Base-by-base conservation (phyloP, 2,888 invertebrate genomes). In the Asteroscopus sphinx region DNA sequence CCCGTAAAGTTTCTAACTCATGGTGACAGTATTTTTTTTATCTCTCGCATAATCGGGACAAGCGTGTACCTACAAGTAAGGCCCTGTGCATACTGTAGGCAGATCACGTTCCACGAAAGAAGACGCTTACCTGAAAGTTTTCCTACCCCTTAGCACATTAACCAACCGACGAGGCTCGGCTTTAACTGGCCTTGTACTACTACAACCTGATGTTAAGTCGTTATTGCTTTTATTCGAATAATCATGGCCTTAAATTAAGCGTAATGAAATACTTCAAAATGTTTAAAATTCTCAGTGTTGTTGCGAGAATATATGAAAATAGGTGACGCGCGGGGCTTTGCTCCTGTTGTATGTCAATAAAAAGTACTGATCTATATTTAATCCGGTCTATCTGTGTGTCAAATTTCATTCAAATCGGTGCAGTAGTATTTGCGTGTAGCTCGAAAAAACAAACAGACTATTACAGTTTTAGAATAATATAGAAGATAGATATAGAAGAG, bases 81-180 rank as follows among this genome's bases (percentile, higher is more conserved):
- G 76, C 70, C 59, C 46, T 45, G 68, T 67, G 61, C 72, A 79
- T 83, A 81, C 74, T 73, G 86, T 83, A 93, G 82, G 87, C 93
- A 51, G 86, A 80, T 91, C 93, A 93, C 93, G 93, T 93, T 65
- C 78, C 78, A 73, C 81, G 80, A 87, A 87, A 89, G 92, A 91
- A 92, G 91, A 89, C 91, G 93, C 92, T 92, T 91, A 93, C 93
- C 92, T 92, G 92, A 91, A 92, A 92, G 88, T 92, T 91, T 92
- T 88, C 87, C 81, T 90, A 89, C 88, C 91, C 89, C 90, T 92
- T 91, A 90, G 89, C 92, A 89, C 93, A 92, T 93, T 93, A 93
- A 90, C 92, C 82, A 84, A 88, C 86, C 81, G 73, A 76, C 77
- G 83, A 79, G 58, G 32, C 55, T 67, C 74, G 81, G 79, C 80